These are phyloP conservation scores for Dynastes hyllus DNA, from an alignment of 2,888 invertebrate species.

Conservation along the genomic window DNA sequence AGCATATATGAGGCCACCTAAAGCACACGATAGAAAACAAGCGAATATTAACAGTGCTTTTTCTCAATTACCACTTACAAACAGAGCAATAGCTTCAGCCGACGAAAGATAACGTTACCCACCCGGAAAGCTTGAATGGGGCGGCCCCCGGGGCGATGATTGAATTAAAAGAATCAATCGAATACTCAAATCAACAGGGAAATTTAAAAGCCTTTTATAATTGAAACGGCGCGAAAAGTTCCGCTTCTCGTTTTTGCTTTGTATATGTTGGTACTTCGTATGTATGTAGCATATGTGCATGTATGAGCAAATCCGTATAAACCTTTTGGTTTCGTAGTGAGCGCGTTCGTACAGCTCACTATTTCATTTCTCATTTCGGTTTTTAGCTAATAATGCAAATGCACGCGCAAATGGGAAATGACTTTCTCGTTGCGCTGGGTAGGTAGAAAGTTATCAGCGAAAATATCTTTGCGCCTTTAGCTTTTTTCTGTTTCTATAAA, in stretches of 20 bases:
- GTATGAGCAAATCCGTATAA: not conserved
- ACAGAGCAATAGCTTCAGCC: no score
- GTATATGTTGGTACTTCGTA: not conserved
- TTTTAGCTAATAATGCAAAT: conserved; percentile 60
- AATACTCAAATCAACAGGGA: conserved; percentile 68
- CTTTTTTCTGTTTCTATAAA: no score
- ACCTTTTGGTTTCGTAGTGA: not conserved
- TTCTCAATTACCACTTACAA: no score
- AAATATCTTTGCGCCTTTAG: no score
- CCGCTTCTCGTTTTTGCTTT: conserved; percentile 23
- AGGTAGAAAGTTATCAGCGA: no score
- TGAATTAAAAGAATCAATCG: conserved; percentile 68
- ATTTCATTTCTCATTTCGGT: conserved; percentile 61
- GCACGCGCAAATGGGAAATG: conserved; percentile 36
- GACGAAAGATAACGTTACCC: conserved; percentile 17
- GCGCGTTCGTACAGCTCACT: conserved; percentile 19
- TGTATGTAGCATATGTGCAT: conserved; percentile 45
- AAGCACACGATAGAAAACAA: no score
- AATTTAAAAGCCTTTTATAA: conserved; percentile 67
- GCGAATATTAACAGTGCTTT: no score
- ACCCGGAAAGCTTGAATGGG: conserved; percentile 57
- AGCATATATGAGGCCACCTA: no score
- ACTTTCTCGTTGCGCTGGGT: not conserved
- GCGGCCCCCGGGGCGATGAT: no score
- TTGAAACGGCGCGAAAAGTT: conserved; percentile 59